Conservation (phyloP, 2,888 invertebrate species). For the Sesamia inferens region DNA sequence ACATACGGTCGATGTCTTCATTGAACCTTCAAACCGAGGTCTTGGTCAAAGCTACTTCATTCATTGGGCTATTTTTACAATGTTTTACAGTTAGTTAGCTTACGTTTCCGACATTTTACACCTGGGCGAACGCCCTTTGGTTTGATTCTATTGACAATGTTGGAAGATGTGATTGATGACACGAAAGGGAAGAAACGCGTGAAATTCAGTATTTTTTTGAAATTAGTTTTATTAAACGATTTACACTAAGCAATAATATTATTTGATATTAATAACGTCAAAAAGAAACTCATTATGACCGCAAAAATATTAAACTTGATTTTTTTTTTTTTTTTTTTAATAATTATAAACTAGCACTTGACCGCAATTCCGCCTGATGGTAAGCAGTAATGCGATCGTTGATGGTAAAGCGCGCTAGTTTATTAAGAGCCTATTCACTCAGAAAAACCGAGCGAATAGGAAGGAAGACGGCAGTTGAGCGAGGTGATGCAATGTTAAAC, state of each 20-base stretch:
- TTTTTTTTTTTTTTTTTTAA: too few relatives aligned
- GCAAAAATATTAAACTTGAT: background rate
- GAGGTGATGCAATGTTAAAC: too few relatives aligned
- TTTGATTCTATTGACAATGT: slow-evolving; percentile 35
- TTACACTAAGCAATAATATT: background rate
- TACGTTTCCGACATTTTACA: slow-evolving; percentile 53
- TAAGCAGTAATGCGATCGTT: too few relatives aligned
- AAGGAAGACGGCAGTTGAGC: too few relatives aligned
- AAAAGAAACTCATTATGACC: background rate
- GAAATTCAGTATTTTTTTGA: background rate
- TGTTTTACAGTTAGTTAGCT: slow-evolving; percentile 32
- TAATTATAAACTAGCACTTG: too few relatives aligned
- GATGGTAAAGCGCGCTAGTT: too few relatives aligned
- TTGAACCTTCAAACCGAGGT: slow-evolving; percentile 63
- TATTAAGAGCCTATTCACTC: too few relatives aligned
- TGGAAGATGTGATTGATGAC: slow-evolving; percentile 22
- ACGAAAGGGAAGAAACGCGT: background rate
- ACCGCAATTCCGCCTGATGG: too few relatives aligned
- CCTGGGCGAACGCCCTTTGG: slow-evolving; percentile 54
- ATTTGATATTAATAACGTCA: background rate
- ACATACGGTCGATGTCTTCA: slow-evolving; percentile 70
- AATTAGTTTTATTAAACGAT: background rate
- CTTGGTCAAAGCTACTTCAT: slow-evolving; percentile 60
- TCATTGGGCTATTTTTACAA: slow-evolving; percentile 59
- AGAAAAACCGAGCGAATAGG: too few relatives aligned